A percentile compares a stretch with the other conserved stretches of the same genome.
Evolutionary conservation across 2,113 vertebrate species (phyloP).

Genomic region (Corynorhinus townsendii): DNA sequence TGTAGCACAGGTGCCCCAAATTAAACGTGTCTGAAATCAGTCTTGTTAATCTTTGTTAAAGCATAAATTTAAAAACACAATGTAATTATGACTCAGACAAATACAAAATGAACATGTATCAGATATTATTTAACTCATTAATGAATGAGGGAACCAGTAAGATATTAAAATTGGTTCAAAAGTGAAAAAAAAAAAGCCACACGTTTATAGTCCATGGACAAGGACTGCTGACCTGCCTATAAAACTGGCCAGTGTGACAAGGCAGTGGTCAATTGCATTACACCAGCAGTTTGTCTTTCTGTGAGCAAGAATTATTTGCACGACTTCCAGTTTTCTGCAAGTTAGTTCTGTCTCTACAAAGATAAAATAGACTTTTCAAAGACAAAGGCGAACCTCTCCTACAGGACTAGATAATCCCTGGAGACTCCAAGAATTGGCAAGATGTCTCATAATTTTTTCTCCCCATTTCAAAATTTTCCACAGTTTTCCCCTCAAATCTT

Average conservation of each 20-base stretch:
- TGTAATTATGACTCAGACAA: background rate
- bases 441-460: background rate
- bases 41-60: conserved; percentile 19
- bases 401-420: background rate
- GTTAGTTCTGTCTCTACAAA: background rate
- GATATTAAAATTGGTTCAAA: background rate
- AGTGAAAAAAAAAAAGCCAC: background rate
- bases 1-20: background rate
- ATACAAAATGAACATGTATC: background rate
- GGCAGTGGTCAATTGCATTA: background rate
- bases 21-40: background rate
- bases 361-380: background rate
- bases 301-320: background rate
- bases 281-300: background rate
- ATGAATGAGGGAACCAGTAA: background rate
- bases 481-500: background rate
- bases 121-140: conserved; percentile 3
- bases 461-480: background rate
- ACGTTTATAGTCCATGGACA: background rate
- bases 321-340: background rate
- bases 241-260: background rate
- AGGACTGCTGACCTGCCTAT: background rate
- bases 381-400: background rate
- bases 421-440: background rate
- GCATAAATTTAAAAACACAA: background rate